Conservation (phyloP, 1,140 invertebrate genomes). For the Drosophila malerkotliana region DNA sequence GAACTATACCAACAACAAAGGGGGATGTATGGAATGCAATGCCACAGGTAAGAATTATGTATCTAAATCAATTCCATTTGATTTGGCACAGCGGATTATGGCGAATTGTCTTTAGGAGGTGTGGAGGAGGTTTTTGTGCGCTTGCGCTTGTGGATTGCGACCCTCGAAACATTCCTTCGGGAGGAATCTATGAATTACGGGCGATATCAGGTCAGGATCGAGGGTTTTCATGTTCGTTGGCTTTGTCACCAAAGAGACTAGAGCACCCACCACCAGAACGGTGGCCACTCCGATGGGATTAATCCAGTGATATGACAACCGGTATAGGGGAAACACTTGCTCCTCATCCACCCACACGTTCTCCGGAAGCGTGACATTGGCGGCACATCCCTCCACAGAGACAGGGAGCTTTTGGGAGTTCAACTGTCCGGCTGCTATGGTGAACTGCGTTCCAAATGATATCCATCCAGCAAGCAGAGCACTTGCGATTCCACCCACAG, state of each 20-base stretch:
- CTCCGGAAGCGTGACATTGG: constrained; percentile 60
- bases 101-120: constrained; percentile 9
- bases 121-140: constrained; percentile 57
- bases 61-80: constrained; percentile 15
- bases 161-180: constrained; percentile 75
- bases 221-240: constrained; percentile 85
- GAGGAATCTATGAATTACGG: constrained; percentile 85
- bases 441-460: constrained; percentile 86
- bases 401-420: constrained; percentile 84
- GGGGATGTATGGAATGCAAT: constrained; percentile 26
- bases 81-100: constrained; percentile 14
- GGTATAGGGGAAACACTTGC: constrained; percentile 88
- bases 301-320: constrained; percentile 91
- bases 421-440: constrained; percentile 80
- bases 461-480: constrained; percentile 86
- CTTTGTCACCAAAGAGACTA: constrained; percentile 89
- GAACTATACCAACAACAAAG: constrained; percentile 34
- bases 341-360: constrained; percentile 83
- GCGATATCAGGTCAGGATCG: constrained; percentile 87
- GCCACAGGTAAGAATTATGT: constrained; percentile 1
- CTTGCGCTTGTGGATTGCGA: constrained; percentile 44
- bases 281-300: constrained; percentile 87
- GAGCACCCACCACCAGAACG: constrained; percentile 87
- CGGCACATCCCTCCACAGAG: constrained; percentile 79
- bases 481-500: constrained; percentile 86